These are phyloP conservation scores for Atethmia centrago DNA, from an alignment of 2,888 invertebrate species.

Conservation along the genomic window DNA sequence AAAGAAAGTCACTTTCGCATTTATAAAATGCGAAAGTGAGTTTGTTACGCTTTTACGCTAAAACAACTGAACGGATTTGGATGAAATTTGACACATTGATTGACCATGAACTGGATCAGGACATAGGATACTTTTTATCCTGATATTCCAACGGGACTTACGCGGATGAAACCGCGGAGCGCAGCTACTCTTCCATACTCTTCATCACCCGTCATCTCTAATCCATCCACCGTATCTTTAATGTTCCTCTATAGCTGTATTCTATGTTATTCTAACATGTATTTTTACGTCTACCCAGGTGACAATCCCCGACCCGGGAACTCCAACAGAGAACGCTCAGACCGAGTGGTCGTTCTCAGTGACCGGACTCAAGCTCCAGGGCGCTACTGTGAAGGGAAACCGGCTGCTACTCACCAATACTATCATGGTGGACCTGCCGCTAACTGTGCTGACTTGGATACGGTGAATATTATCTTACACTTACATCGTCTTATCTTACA, in stretches of 20 bases:
- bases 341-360: conserved; percentile 93
- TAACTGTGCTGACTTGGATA: conserved; percentile 97
- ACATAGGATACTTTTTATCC: too few species aligned
- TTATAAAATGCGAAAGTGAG: too few species aligned
- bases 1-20: too few species aligned
- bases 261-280: not conserved
- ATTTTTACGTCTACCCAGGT: conserved; percentile 79
- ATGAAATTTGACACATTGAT: too few species aligned
- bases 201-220: not conserved
- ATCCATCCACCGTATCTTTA: not conserved
- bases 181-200: too few species aligned
- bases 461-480: conserved; percentile 87
- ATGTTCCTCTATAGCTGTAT: not conserved
- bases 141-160: too few species aligned
- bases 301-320: conserved; percentile 91
- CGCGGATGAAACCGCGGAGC: too few species aligned
- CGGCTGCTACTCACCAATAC: conserved; percentile 97
- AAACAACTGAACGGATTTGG: too few species aligned
- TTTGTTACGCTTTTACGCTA: too few species aligned
- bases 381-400: conserved; percentile 98
- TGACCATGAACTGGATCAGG: too few species aligned
- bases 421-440: conserved; percentile 98
- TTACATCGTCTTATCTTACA: not conserved
- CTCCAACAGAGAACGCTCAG: conserved; percentile 91
- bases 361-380: conserved; percentile 97